phyloP scores from a whole-genome alignment of 2,888 invertebrate genomes.

The Rhaphigaster nebulosa region DNA sequence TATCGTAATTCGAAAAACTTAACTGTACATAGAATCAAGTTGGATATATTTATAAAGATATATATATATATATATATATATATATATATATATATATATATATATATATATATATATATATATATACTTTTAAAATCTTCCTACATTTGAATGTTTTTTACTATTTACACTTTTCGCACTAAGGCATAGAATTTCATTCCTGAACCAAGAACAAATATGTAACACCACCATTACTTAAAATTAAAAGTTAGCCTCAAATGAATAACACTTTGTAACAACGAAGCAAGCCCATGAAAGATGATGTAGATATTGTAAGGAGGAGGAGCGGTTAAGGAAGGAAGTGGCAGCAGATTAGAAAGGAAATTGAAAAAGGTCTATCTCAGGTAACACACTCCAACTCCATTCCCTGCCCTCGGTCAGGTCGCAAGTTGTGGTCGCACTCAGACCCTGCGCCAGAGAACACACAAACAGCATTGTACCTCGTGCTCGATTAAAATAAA shows the following conservation, averaged over 20 bases:
- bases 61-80: no score
- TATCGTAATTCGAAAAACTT: no score
- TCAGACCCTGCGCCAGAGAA: no score
- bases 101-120: no score
- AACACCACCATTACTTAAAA: neutral
- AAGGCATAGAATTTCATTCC: no score
- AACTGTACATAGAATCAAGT: no score
- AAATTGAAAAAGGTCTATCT: slow-evolving; percentile 32
- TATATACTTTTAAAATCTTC: no score
- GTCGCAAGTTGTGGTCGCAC: neutral
- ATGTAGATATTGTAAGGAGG: slow-evolving; percentile 6
- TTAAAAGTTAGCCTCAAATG: neutral
- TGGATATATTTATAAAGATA: no score
- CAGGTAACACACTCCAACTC: neutral
- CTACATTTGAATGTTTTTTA: no score
- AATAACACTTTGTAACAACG: neutral
- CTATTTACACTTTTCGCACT: no score
- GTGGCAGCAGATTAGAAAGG: slow-evolving; percentile 28
- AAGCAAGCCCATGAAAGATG: neutral
- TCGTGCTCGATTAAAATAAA: neutral
- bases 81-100: no score
- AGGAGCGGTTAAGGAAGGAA: slow-evolving; percentile 3
- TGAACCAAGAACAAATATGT: neutral
- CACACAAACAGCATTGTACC: no score
- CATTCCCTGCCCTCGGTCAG: neutral